phyloP scores from a whole-genome alignment of 2,797 vertebrate genomes.

The Pseudomugil gertrudae region DNA sequence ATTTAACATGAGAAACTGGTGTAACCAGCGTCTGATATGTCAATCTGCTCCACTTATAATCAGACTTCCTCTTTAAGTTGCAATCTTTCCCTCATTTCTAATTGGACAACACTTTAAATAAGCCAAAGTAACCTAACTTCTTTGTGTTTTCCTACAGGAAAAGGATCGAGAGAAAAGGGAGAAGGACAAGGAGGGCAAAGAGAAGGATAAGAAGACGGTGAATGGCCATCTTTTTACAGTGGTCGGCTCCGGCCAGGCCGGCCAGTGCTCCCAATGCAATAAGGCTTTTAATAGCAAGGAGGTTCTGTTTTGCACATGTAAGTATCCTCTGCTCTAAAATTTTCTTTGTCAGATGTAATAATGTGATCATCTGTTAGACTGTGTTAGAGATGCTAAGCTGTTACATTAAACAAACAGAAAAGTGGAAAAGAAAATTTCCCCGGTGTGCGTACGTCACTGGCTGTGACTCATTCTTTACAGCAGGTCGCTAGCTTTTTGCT shows the following conservation, averaged over 20 bases:
- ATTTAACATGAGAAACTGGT: conserved; percentile 30
- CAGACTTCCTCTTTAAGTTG: neutral
- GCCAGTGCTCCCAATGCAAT: conserved; percentile 89
- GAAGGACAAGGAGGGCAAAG: conserved; percentile 89
- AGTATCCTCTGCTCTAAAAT: conserved; percentile 57
- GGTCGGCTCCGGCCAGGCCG: conserved; percentile 71
- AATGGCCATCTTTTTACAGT: conserved; percentile 89
- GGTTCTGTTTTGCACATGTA: conserved; percentile 88
- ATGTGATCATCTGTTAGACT: conserved; percentile 9
- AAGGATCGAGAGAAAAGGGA: conserved; percentile 89
- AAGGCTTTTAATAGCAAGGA: conserved; percentile 89
- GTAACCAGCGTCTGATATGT: conserved; percentile 14
- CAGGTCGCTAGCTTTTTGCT: neutral
- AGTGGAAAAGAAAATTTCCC: neutral
- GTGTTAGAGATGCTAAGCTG: neutral
- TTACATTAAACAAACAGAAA: neutral
- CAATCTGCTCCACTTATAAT: conserved; percentile 13
- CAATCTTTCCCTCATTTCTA: conserved; percentile 8
- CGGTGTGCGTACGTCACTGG: conserved; percentile 2
- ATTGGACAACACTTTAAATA: conserved; percentile 20
- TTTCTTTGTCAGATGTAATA: conserved; percentile 19
- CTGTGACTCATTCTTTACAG: neutral
- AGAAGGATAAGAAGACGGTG: conserved; percentile 83
- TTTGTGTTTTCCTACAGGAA: conserved; percentile 81
- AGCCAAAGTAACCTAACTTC: neutral